Evolutionary conservation across 2,888 invertebrate genomes (phyloP).

Genomic region (Oscheius sp.): DNA sequence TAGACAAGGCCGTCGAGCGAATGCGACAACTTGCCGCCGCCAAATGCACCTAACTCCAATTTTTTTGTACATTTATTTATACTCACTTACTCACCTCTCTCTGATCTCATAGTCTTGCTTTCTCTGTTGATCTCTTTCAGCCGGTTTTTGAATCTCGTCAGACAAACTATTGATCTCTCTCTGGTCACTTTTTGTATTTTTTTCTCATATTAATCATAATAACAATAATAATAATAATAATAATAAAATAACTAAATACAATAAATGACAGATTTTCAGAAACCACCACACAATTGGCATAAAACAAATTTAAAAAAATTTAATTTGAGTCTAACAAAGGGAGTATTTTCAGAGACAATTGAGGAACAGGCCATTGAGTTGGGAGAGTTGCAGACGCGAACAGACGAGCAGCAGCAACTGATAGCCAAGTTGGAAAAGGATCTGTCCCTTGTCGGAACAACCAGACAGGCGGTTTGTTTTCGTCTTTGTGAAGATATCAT

Average conservation of each 20-base stretch:
- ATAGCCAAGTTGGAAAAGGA: slow-evolving; percentile 52
- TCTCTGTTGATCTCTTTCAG: slow-evolving; percentile 35
- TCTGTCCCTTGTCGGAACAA: slow-evolving; percentile 33
- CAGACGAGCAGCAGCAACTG: slow-evolving; percentile 39
- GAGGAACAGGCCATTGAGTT: slow-evolving; percentile 42
- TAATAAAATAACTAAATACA: neutral
- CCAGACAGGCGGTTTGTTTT: slow-evolving; percentile 7
- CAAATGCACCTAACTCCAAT: slow-evolving; percentile 17
- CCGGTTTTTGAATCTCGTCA: slow-evolving; percentile 24
- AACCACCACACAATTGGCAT: slow-evolving; percentile 27
- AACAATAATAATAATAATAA: too few relatives aligned
- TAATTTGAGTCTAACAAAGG: neutral
- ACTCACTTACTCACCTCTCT: neutral
- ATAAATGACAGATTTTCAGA: neutral
- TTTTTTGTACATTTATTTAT: slow-evolving; percentile 13
- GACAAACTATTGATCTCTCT: slow-evolving; percentile 16
- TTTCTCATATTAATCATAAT: too few relatives aligned
- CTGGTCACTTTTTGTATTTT: neutral
- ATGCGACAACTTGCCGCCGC: slow-evolving; percentile 47
- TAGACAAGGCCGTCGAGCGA: slow-evolving; percentile 56
- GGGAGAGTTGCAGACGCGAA: slow-evolving; percentile 25
- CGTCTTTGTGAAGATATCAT: neutral
- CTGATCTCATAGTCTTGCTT: slow-evolving; percentile 20
- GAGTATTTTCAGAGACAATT: slow-evolving; percentile 40
- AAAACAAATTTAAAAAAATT: neutral